A percentile compares a stretch with the other conserved stretches of the same genome.
These are phyloP conservation scores for Clarias platycephalus DNA, from an alignment of 2,797 vertebrate genomes.

Conservation along the genomic window DNA sequence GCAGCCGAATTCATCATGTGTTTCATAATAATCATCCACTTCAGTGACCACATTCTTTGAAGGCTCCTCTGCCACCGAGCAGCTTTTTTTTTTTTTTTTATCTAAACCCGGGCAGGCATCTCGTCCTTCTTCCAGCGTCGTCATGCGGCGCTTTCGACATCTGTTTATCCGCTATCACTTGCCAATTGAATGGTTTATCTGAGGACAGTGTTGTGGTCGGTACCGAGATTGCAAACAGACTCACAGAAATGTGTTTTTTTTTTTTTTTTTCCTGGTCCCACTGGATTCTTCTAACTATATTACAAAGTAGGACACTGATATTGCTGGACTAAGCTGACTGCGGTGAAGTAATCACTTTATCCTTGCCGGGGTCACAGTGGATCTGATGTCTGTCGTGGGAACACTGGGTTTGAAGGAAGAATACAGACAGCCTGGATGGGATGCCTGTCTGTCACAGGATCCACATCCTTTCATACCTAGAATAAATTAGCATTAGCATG, in stretches of 20 bases:
- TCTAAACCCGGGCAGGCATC: background rate
- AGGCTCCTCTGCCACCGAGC: background rate
- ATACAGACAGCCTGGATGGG: background rate
- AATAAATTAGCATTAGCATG: background rate
- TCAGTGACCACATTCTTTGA: constrained; percentile 7
- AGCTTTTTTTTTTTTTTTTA: background rate
- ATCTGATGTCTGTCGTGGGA: background rate
- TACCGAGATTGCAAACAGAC: background rate
- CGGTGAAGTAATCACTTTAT: constrained; percentile 7
- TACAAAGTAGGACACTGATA: background rate
- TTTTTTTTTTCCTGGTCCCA: background rate
- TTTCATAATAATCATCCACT: constrained; percentile 8
- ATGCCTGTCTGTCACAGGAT: background rate
- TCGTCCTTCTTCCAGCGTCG: background rate
- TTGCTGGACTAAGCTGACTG: background rate
- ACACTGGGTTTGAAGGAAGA: background rate
- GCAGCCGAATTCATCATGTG: background rate
- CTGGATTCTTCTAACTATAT: background rate
- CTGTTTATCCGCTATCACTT: background rate
- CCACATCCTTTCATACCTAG: background rate
- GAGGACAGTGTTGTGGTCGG: background rate
- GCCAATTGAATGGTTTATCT: constrained; percentile 2
- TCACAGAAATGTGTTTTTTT: background rate
- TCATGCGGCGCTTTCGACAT: background rate
- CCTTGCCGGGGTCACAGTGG: background rate